Evolutionary conservation across 2,113 vertebrate species (phyloP), one percentile per base, ranked within the genome.

Genomic region (Australoheros scitulus): DNA sequence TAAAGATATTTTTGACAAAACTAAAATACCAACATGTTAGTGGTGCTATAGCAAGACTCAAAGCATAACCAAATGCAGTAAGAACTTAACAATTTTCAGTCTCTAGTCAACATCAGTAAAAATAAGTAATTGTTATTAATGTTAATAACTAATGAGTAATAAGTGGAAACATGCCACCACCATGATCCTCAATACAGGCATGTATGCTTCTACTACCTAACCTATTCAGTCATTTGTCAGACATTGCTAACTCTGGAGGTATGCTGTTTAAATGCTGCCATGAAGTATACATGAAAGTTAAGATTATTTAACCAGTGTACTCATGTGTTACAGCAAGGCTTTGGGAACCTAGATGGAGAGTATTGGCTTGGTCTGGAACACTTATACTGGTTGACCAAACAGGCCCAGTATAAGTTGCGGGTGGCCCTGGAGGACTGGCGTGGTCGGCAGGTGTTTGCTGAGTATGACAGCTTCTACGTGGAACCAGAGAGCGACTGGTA

Each of bases 341-440:
- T 98, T 38, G 97, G 97, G 26, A 96, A 96, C 84, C 94, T 97
- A 1, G 96, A 97, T 15, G 97, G 97, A 2, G 97, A 98, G 86
- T 97, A 97, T 79, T 98, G 97, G 97, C 95, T 98, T 24, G 97
- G 97, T 5, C 92, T 98, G 80, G 97, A 98, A 81, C 94, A 96
- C 22, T 94, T 97, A 24, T 93, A 97, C 88, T 97, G 96, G 95
- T 88, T 98, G 80, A 96, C 96, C 7, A 95, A 93, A 72, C 97
- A 97, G 92, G 91, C 85, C 79, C 92, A 92, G 26, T 97, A 97
- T 20, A 96, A 96, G 89, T 92, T 98, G 5, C 94, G 95, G 11
- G 95, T 98, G 77, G 87, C 93, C 13, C 90, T 98, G 91, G 97
- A 98, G 77, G 97, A 98, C 90, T 98, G 97, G 97, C 96, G 96